Evolutionary conservation across 2,113 vertebrate genomes (phyloP), one percentile per base, ranked within the genome.

Genomic region (Bungarus multicinctus): DNA sequence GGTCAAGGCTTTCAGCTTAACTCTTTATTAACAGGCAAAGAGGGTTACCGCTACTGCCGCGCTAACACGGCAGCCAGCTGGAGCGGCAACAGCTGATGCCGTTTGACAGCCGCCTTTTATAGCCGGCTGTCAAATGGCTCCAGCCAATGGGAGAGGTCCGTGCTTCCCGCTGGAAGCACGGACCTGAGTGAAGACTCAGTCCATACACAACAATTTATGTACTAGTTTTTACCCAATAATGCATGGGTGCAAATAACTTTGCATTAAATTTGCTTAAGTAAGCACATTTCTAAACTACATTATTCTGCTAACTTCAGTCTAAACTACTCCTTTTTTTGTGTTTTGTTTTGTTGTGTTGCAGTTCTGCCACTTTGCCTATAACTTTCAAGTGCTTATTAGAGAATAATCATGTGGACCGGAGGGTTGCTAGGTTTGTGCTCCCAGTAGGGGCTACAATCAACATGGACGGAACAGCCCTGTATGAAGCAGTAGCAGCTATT

Each of bases 301-400:
- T 2, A 23, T 58, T 27, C 30, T 86, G 23, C 0, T 43, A 90
- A 89, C 20, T 85, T 18, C 55, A 6, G 0, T 0, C 3, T 25
- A 25, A 89, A 5, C 4, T 69, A 53, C 27, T 90, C 7, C 90
- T 34, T 43, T 9, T 9, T 53, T 95, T n/a, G 27, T 94, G 8
- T 9, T 50, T 50, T 94, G 6, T 50, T 50, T 50, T 60, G 58
- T 60, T 60, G 58, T 60, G 16, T 90, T 93, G 47, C 97, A 99
- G 99, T 97, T 99, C 99, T 92, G 99, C 99, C 97, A 99, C 99
- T 0, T 96, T 99, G 98, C 99, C 99, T 97, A 99, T 99, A 97
- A 99, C 99, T 94, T 99, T 99, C 98, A 99, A 99, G 98, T 99
- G 99, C 98, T 99, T 99, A 94, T 96, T 99, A 97, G 99, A 99